These are phyloP conservation scores for Hypocryptadius cinnamomeus DNA, from an alignment of 2,113 vertebrate species.

Conservation along the genomic window DNA sequence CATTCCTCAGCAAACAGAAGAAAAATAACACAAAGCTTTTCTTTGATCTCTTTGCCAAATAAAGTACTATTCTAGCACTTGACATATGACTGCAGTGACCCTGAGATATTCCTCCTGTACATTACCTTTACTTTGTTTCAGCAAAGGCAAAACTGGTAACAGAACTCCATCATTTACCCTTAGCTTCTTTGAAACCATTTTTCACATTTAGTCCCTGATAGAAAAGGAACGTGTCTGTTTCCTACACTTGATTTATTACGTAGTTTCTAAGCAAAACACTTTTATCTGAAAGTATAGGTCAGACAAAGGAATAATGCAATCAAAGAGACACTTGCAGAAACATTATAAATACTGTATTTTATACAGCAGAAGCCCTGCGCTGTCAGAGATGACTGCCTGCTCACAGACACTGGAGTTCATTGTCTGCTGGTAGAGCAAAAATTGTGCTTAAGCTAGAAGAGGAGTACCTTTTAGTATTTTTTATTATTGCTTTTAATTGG, in stretches of 20 bases:
- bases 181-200: slow-evolving; percentile 42
- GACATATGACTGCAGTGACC: slow-evolving; percentile 54
- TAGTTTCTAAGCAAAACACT: slow-evolving; percentile 63
- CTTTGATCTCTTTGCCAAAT: slow-evolving; percentile 64
- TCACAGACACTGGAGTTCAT: slow-evolving; percentile 1
- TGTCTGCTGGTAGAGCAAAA: slow-evolving; percentile 22
- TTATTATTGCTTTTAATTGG: neutral
- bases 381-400: slow-evolving; percentile 52
- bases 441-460: neutral
- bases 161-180: slow-evolving; percentile 64
- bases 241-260: slow-evolving; percentile 57
- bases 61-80: slow-evolving; percentile 44
- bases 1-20: neutral
- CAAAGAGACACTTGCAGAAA: slow-evolving; percentile 54
- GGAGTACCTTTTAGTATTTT: neutral
- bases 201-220: slow-evolving; percentile 44
- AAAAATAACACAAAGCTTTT: slow-evolving; percentile 31
- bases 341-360: slow-evolving; percentile 57
- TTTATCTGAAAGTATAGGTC: slow-evolving; percentile 66
- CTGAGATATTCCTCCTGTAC: slow-evolving; percentile 38
- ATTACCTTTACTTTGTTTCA: slow-evolving; percentile 58
- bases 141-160: slow-evolving; percentile 56
- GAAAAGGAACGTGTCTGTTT: slow-evolving; percentile 45
- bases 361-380: neutral
- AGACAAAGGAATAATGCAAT: slow-evolving; percentile 61